These are phyloP conservation scores for Danio choprae DNA, from an alignment of 2,797 vertebrate species.

Conservation along the genomic window DNA sequence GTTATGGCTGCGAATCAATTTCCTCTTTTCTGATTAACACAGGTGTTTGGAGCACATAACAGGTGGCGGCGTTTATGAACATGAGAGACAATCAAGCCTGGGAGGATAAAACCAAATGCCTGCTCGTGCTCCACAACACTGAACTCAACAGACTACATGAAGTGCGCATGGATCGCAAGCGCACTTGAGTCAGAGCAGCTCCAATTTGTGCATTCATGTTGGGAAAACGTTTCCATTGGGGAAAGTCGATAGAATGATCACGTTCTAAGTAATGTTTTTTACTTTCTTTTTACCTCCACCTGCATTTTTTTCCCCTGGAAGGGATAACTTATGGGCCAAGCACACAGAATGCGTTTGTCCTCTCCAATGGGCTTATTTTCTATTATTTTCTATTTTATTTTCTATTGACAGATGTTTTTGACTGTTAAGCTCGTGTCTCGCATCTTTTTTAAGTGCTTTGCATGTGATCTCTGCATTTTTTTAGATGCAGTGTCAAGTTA, in stretches of 20 bases:
- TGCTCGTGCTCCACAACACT: constrained; percentile 69
- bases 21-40: constrained; percentile 69
- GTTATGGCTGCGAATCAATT: constrained; percentile 68
- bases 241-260: constrained; percentile 34
- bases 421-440: too few species aligned
- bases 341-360: too few species aligned
- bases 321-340: not conserved
- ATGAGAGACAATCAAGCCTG: constrained; percentile 73
- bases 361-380: too few species aligned
- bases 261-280: constrained; percentile 21
- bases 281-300: too few species aligned
- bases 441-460: too few species aligned
- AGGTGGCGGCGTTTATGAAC: constrained; percentile 70
- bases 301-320: not conserved
- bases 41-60: constrained; percentile 68
- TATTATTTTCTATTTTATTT: too few species aligned
- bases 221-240: constrained; percentile 13
- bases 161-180: constrained; percentile 57
- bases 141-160: constrained; percentile 61
- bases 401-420: too few species aligned
- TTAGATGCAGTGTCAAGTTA: too few species aligned
- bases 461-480: too few species aligned
- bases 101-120: constrained; percentile 75
- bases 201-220: constrained; percentile 20
- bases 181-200: constrained; percentile 4